Base-by-base conservation (phyloP, 2,888 invertebrate species). In the Tyria jacobaeae region DNA sequence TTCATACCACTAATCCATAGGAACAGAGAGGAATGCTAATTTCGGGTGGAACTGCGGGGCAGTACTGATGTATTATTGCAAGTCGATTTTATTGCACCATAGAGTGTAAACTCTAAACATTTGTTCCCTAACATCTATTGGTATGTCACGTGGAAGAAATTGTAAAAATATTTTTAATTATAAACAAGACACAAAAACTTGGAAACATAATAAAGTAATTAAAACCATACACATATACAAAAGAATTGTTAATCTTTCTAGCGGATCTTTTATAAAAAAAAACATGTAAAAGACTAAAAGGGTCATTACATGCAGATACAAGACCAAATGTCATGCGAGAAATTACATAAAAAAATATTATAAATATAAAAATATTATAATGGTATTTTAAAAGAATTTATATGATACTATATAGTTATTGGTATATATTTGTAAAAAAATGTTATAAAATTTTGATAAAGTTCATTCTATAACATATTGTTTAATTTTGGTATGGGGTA, bases 241-340 rank as follows among this genome's bases (percentile, higher is more conserved):
- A 66, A 4, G 68, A 75, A 73, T 60, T 55, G 60, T 64, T 52
- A 76, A 74, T 35, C 67, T 69, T 65, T 27, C 57, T 62, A 69
- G 75, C 74, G 75, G 69, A 63, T 15, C 17, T 54, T 54, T 54
- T 17, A 17, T 44, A 44, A 21, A 17, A 35, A 27, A 39, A 27
- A 17, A 47, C 21, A 34, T n/a, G n/a, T n/a, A n/a, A n/a, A n/a
- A n/a, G n/a, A n/a, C n/a, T n/a, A 2, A 35, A 0, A n/a, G 10
- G 10, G 12, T 5, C 25, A 15, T 17, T 44, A 44, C 48, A 62
- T 31, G 21, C 31, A 21, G 21, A 31, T 17, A 27, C 10, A 44
- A 44, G 31, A 34, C 34, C 14, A 17, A 49, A 57, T 9, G 12
- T 12, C 73, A 76, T 76, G 76, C 76, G 67, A 24, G 44, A 24